These are phyloP conservation scores for Leptodirus hochenwartii DNA, from an alignment of 2,888 invertebrate genomes.

Conservation along the genomic window DNA sequence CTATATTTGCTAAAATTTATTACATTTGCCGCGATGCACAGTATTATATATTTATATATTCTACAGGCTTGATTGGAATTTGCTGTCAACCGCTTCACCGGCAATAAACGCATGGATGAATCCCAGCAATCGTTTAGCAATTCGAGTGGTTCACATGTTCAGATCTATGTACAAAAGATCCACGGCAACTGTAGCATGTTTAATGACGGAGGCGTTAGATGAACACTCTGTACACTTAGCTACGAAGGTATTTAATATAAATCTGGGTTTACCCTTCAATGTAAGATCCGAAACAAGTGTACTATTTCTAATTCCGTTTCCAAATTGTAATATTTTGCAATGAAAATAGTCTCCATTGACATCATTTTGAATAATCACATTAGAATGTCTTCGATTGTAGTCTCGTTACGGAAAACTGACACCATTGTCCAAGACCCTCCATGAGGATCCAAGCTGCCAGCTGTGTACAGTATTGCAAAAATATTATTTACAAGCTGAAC, in stretches of 20 bases:
- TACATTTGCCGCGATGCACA: too few relatives aligned
- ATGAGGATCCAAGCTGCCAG: conserved; percentile 92
- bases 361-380: conserved; percentile 1
- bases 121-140: conserved; percentile 79
- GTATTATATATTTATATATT: too few relatives aligned
- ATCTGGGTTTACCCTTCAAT: too few relatives aligned
- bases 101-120: conserved; percentile 98
- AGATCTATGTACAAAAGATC: conserved; percentile 61
- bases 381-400: conserved; percentile 27
- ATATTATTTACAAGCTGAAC: conserved; percentile 60
- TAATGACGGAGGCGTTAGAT: conserved; percentile 90
- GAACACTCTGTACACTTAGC: conserved; percentile 67
- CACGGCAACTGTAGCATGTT: conserved; percentile 77
- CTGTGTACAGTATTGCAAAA: conserved; percentile 76
- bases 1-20: too few relatives aligned
- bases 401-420: conserved; percentile 83
- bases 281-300: background rate
- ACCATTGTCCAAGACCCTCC: conserved; percentile 72
- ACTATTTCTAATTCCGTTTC: background rate
- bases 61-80: conserved; percentile 93
- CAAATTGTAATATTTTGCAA: background rate
- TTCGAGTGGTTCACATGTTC: conserved; percentile 64
- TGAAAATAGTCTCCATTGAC: background rate
- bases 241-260: conserved; percentile 45
- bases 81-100: conserved; percentile 87